Conservation (phyloP, 2,888 invertebrate genomes). For the Drosophila merina region DNA sequence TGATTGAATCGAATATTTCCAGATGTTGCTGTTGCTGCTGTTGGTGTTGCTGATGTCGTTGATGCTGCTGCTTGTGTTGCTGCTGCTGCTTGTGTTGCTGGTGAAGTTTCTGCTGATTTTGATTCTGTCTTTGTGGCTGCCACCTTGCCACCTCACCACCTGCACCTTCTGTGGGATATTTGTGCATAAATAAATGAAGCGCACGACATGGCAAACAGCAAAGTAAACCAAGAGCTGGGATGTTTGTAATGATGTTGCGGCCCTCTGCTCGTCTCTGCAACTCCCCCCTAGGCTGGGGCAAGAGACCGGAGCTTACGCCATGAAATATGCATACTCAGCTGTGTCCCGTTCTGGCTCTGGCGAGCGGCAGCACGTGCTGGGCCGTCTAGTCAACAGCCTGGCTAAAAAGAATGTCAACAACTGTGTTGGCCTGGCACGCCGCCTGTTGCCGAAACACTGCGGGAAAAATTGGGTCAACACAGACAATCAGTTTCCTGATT, state of each 20-base stretch:
- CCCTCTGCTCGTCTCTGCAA: neutral
- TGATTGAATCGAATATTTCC: conserved; percentile 68
- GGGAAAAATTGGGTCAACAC: neutral
- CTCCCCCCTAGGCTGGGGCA: conserved; percentile 1
- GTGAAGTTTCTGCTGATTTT: conserved; percentile 10
- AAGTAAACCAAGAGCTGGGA: conserved; percentile 20
- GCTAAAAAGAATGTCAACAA: conserved; percentile 48
- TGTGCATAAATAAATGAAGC: conserved; percentile 67
- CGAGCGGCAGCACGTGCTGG: conserved; percentile 58
- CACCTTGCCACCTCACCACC: conserved; percentile 15
- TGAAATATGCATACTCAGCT: conserved; percentile 72
- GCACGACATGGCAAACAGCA: conserved; percentile 36
- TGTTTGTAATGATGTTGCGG: conserved; percentile 48
- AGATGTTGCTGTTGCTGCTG: conserved; percentile 50
- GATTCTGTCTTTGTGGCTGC: conserved; percentile 44
- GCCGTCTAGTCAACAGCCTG: conserved; percentile 71
- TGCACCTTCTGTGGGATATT: conserved; percentile 54
- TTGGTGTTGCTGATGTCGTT: conserved; percentile 23
- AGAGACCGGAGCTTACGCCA: conserved; percentile 52
- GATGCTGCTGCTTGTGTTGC: conserved; percentile 12
- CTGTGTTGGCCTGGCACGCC: conserved; percentile 30
- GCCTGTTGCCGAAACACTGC: conserved; percentile 37
- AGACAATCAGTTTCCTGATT: too few species aligned
- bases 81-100: conserved; percentile 46
- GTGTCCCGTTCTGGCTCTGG: conserved; percentile 5